A percentile compares a stretch with the other conserved stretches of the same genome.
phyloP scores from a whole-genome alignment of 2,797 vertebrate genomes.

The Pseudocheirus occidentalis region DNA sequence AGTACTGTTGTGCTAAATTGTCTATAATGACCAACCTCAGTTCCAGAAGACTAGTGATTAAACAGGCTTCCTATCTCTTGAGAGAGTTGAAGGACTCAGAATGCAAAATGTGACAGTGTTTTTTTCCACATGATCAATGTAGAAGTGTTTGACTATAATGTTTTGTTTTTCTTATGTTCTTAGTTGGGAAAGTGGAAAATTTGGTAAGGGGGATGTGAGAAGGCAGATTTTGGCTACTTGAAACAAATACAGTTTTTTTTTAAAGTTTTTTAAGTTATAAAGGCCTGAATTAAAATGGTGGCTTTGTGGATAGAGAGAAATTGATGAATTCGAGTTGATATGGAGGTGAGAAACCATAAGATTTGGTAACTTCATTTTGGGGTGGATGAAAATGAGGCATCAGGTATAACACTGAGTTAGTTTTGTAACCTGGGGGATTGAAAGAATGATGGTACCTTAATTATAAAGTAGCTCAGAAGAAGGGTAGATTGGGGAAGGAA shows the following conservation, averaged over 20 bases:
- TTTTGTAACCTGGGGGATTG: neutral
- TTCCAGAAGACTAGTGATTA: neutral
- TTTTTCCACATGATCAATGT: neutral
- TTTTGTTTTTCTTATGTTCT: neutral
- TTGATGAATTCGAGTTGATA: neutral
- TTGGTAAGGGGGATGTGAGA: neutral
- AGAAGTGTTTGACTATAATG: neutral
- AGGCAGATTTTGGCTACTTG: neutral
- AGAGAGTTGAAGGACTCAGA: neutral
- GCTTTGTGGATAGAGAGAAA: neutral
- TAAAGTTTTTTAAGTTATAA: neutral
- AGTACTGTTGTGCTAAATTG: neutral
- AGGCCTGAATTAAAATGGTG: neutral
- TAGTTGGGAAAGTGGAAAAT: neutral
- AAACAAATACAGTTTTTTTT: neutral
- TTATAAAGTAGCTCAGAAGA: neutral
- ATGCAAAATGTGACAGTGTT: neutral
- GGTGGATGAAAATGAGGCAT: neutral
- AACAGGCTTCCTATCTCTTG: neutral
- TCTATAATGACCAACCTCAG: neutral
- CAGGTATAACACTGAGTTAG: neutral
- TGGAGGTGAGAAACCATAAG: neutral
- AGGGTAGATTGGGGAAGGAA: neutral
- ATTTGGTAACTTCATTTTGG: neutral
- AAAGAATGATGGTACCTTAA: neutral